Conservation (phyloP, 2,888 invertebrate species). For the Sabatieria punctata region DNA sequence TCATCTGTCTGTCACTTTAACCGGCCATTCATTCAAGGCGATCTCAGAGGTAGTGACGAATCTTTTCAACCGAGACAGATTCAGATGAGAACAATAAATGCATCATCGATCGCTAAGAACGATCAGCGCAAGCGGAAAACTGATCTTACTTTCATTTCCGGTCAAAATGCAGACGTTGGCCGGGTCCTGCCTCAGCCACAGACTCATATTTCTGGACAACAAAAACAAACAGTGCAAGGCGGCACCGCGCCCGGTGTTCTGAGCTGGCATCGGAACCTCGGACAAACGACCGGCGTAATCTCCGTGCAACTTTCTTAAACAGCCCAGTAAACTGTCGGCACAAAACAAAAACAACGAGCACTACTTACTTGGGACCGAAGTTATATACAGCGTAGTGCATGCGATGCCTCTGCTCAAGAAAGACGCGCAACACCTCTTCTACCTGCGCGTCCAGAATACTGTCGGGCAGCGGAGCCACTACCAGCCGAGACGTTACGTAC, state of each 20-base stretch:
- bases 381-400: slow-evolving; percentile 66
- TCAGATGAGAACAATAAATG: too few species aligned
- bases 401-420: slow-evolving; percentile 50
- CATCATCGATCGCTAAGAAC: too few species aligned
- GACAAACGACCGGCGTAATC: slow-evolving; percentile 10
- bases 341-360: not conserved
- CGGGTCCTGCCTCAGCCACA: slow-evolving; percentile 61
- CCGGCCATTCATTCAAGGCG: too few species aligned
- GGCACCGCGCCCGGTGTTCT: slow-evolving; percentile 44
- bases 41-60: too few species aligned
- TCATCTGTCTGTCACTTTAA: too few species aligned
- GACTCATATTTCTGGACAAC: slow-evolving; percentile 68
- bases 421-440: slow-evolving; percentile 43
- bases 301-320: not conserved
- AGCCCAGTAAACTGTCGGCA: not conserved
- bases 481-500: slow-evolving; percentile 74
- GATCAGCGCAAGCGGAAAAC: slow-evolving; percentile 58
- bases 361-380: slow-evolving; percentile 45
- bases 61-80: too few species aligned
- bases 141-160: slow-evolving; percentile 12
- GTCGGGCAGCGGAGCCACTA: slow-evolving; percentile 76
- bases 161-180: slow-evolving; percentile 46
- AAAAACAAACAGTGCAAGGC: slow-evolving; percentile 60
- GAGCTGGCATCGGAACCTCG: slow-evolving; percentile 10
- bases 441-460: slow-evolving; percentile 33